phyloP scores from a whole-genome alignment of 2,888 invertebrate species.

The Melieria omissa region DNA sequence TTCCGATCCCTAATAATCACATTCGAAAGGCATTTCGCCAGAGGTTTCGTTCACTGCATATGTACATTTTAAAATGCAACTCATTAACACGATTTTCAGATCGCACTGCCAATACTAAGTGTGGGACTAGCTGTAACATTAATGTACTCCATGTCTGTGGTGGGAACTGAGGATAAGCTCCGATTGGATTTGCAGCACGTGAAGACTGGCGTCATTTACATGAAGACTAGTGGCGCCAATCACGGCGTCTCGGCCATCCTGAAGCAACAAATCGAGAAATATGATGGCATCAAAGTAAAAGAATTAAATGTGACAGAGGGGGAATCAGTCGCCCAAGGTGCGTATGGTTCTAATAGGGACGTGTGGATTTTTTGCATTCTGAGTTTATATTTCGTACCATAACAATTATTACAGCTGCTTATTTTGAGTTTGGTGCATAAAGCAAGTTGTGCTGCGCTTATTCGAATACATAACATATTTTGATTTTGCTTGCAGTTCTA shows the following conservation, averaged over 20 bases:
- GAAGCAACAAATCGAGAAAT: slow-evolving; percentile 49
- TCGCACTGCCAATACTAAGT: slow-evolving; percentile 52
- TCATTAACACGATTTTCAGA: slow-evolving; percentile 45
- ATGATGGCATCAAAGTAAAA: slow-evolving; percentile 47
- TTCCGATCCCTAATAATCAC: too few species aligned
- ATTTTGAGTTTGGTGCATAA: neutral
- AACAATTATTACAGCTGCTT: neutral
- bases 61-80: neutral
- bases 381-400: neutral
- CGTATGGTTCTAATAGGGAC: neutral
- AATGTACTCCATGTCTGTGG: slow-evolving; percentile 55
- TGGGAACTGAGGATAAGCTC: slow-evolving; percentile 51
- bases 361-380: neutral
- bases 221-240: slow-evolving; percentile 42
- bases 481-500: slow-evolving; percentile 49
- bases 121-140: slow-evolving; percentile 52
- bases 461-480: neutral
- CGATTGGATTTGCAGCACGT: slow-evolving; percentile 53
- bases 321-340: slow-evolving; percentile 43
- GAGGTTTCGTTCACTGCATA: neutral
- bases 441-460: too few species aligned
- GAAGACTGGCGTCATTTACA: slow-evolving; percentile 52
- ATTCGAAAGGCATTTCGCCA: too few species aligned
- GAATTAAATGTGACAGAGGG: slow-evolving; percentile 34
- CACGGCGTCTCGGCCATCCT: slow-evolving; percentile 47